These are phyloP conservation scores for Lymantria dispar DNA, from an alignment of 2,888 invertebrate genomes.

Conservation along the genomic window DNA sequence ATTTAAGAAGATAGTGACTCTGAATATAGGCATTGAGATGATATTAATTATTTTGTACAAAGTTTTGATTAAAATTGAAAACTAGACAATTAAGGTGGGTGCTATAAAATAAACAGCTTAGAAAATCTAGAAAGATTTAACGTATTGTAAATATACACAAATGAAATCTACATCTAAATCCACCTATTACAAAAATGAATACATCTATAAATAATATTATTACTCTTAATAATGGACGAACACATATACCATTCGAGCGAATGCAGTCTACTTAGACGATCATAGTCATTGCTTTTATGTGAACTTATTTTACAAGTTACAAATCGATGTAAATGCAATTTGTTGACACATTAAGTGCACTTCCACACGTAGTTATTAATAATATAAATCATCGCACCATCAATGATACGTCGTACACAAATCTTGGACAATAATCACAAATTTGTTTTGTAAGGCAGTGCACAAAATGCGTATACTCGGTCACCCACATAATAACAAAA, in stretches of 20 bases:
- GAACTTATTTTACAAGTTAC: slow-evolving; percentile 54
- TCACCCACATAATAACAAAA: slow-evolving; percentile 1
- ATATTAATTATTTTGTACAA: slow-evolving; percentile 44
- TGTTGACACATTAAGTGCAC: slow-evolving; percentile 55
- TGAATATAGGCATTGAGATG: slow-evolving; percentile 39
- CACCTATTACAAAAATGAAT: slow-evolving; percentile 66
- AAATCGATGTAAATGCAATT: slow-evolving; percentile 70
- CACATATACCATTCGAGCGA: slow-evolving; percentile 77
- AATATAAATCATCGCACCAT: slow-evolving; percentile 28
- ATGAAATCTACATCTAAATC: slow-evolving; percentile 47
- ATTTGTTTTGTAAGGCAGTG: slow-evolving; percentile 50
- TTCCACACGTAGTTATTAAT: slow-evolving; percentile 38
- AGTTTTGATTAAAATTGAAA: slow-evolving; percentile 25
- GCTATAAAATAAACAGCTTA: slow-evolving; percentile 18
- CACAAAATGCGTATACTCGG: slow-evolving; percentile 50
- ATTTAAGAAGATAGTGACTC: slow-evolving; percentile 48
- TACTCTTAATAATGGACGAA: slow-evolving; percentile 77
- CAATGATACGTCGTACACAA: slow-evolving; percentile 27
- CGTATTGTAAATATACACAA: slow-evolving; percentile 26
- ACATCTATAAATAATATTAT: slow-evolving; percentile 68
- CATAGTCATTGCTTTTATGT: slow-evolving; percentile 70
- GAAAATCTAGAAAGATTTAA: slow-evolving; percentile 19
- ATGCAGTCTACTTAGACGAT: slow-evolving; percentile 77
- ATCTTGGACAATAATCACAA: slow-evolving; percentile 40
- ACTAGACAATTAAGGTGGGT: slow-evolving; percentile 23